Percentiles rank a stretch among this genome's conserved stretches.
Conservation (phyloP, 1,140 invertebrate species). For the Calosoma granatense region DNA sequence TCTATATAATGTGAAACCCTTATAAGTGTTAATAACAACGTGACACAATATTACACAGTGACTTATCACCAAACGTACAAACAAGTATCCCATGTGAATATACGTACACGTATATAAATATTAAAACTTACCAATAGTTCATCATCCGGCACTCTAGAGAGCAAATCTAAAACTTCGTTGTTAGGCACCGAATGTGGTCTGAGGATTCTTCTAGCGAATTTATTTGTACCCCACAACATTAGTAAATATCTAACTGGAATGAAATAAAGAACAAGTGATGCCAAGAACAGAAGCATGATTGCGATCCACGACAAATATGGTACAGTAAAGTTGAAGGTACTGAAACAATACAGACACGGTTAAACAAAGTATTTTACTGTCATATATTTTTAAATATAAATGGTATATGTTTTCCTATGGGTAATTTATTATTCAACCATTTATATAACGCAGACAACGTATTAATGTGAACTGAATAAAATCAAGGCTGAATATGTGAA, state of each 20-base stretch:
- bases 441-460: neutral
- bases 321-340: slow-evolving; percentile 94
- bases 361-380: neutral
- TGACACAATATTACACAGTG: too few relatives aligned
- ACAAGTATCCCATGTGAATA: too few relatives aligned
- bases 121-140: slow-evolving; percentile 76
- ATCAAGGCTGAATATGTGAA: too few relatives aligned
- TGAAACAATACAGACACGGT: slow-evolving; percentile 36
- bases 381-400: neutral
- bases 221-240: slow-evolving; percentile 83
- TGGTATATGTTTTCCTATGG: neutral
- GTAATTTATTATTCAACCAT: neutral
- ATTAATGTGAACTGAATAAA: slow-evolving; percentile 7
- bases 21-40: too few relatives aligned
- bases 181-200: slow-evolving; percentile 92
- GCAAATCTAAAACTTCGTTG: slow-evolving; percentile 92
- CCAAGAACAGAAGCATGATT: slow-evolving; percentile 62
- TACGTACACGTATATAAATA: too few relatives aligned
- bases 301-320: slow-evolving; percentile 92
- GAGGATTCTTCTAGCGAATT: slow-evolving; percentile 89
- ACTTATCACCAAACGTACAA: too few relatives aligned
- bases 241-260: slow-evolving; percentile 87
- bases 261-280: slow-evolving; percentile 72
- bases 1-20: too few relatives aligned
- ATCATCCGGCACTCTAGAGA: slow-evolving; percentile 92